Base-by-base conservation (phyloP, 2,888 invertebrate species). In the Tinea trinotella region DNA sequence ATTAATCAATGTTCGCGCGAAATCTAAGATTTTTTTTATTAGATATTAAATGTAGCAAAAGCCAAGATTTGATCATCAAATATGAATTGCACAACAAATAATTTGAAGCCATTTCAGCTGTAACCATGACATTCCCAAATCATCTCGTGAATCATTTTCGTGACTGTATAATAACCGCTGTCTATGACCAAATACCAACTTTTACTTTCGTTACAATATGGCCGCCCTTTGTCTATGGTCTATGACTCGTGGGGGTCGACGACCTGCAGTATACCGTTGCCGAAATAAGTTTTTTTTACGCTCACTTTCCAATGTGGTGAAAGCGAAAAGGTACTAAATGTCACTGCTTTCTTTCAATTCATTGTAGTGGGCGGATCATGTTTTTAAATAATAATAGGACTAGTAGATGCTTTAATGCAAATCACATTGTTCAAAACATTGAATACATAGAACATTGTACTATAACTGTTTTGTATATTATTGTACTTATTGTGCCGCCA, bases 291-390 rank as follows among this genome's bases (percentile, higher is more conserved):
- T 83, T 84, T 46, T n/a, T 84, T 84, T 83, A 83, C 84, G 77
- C 78, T 83, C 77, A 84, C 85, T 85, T 85, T 85, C 85, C 83
- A 85, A 85, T 82, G 77, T 64, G 75, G 85, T 85, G 85, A 85
- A 85, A 85, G 85, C 80, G 83, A 82, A 81, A 80, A 82, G 71
- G 79, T 79, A 76, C 78, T 64, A 74, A 83, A 81, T 82, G 81
- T 82, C 82, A 82, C 71, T 79, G 79, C 69, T 78, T 84, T 84
- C 82, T 82, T 83, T 83, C 78, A 75, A 72, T 74, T 67, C 69
- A 76, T 70, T 76, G 75, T 80, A 74, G 84, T 82, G 82, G 80
- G 80, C 76, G 81, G 79, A 79, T 68, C 71, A 59, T 64, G 69
- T 67, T 64, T 71, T 76, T 64, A 70, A 74, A 75, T 76, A 70